Base-by-base conservation (phyloP, 2,113 vertebrate genomes). In the Centropus bengalensis region DNA sequence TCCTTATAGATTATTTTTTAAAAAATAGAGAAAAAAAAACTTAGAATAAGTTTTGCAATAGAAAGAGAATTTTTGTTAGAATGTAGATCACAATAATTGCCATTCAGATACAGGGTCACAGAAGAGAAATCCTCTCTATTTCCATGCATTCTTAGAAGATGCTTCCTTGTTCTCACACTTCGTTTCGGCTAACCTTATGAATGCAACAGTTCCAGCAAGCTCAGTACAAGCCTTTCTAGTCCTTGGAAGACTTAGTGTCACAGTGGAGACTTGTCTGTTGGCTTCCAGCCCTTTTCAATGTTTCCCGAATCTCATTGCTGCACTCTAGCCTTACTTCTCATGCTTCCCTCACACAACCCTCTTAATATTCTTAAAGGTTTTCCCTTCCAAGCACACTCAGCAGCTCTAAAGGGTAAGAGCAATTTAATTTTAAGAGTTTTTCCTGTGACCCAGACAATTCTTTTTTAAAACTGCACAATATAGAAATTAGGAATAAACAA, bases 401-500 rank as follows among this genome's bases (percentile, higher is more conserved):
- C 27, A 81, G 24, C 26, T 12, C 6, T 51, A 63, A 78, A 88
- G 16, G 36, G 27, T 54, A 68, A 24, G 14, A 56, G 1, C 9
- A 30, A 4, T 42, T 76, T 62, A 5, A 5, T 12, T 47, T 8
- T 12, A 20, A 83, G 28, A 63, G 18, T 10, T 38, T 71, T 84
- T 71, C 47, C 42, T 19, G 2, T 5, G 3, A 42, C 4, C 11
- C 21, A 30, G 6, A 30, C 6, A 17, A n/a, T 66, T 0, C 0
- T 56, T 60, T 60, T 60, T 67, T 28, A 70, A 90, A 12, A 11
- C 3, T 26, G 10, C 8, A 66, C 23, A 75, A 40, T 4, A 22
- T 21, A 27, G 3, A 33, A 20, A n/a, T 15, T 33, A 44, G 40
- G 12, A 78, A n/a, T 4, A 66, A 40, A 76, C 6, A 56, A 32